These are phyloP conservation scores for Danio albolineatus DNA, from an alignment of 2,797 vertebrate species.

Conservation along the genomic window DNA sequence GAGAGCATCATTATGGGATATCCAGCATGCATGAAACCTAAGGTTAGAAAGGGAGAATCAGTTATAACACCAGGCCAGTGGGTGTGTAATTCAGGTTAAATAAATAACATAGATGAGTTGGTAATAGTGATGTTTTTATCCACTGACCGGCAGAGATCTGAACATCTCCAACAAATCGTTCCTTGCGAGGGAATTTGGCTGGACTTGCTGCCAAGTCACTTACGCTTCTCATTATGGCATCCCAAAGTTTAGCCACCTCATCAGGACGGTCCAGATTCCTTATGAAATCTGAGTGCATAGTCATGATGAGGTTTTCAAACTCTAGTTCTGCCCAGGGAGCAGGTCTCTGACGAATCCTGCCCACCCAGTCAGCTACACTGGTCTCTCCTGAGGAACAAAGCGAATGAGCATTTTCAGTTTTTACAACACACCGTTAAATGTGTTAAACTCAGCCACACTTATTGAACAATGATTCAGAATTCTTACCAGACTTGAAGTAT, in stretches of 20 bases:
- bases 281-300: constrained; percentile 78
- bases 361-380: constrained; percentile 61
- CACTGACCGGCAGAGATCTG: constrained; percentile 83
- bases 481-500: constrained; percentile 88
- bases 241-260: constrained; percentile 80
- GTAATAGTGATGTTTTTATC: not conserved
- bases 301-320: constrained; percentile 86
- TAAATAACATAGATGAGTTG: not conserved
- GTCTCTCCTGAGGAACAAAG: constrained; percentile 56
- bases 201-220: constrained; percentile 80
- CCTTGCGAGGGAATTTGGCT: constrained; percentile 81
- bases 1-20: constrained; percentile 89
- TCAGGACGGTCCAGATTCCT: constrained; percentile 74
- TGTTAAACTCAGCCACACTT: not conserved
- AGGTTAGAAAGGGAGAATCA: not conserved
- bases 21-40: constrained; percentile 90
- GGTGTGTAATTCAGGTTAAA: not conserved
- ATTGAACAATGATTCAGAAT: not conserved
- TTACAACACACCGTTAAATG: not conserved
- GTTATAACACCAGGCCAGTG: too few relatives aligned
- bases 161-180: constrained; percentile 88
- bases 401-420: not conserved
- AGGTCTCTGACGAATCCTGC: constrained; percentile 68
- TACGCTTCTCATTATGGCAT: constrained; percentile 81
- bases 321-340: constrained; percentile 91